Percentiles rank a stretch among this genome's conserved stretches.
Evolutionary conservation across 2,797 vertebrate genomes (phyloP).

Genomic region (Sebastes taczanowskii): DNA sequence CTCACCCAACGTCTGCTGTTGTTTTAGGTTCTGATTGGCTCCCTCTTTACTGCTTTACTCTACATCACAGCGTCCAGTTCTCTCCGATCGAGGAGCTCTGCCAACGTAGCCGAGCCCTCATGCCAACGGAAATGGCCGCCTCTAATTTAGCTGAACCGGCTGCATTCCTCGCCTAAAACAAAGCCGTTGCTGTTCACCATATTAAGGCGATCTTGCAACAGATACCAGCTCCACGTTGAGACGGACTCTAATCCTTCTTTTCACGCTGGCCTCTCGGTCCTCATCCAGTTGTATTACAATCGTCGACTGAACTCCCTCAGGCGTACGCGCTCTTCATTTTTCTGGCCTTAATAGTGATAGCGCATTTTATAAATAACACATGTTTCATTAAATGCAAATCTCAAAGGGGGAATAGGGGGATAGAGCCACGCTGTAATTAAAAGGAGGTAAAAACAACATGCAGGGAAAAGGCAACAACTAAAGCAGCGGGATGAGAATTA

Average conservation of each 20-base stretch:
- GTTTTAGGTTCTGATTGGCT: neutral
- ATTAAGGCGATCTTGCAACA: constrained; percentile 72
- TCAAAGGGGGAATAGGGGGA: constrained; percentile 24
- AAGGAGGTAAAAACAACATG: constrained; percentile 47
- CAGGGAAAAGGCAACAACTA: neutral
- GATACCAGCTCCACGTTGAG: constrained; percentile 64
- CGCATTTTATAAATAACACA: constrained; percentile 59
- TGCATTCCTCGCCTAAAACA: constrained; percentile 73
- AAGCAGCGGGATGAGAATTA: neutral
- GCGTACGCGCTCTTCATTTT: constrained; percentile 15
- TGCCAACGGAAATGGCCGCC: constrained; percentile 67
- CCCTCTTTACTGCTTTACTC: neutral
- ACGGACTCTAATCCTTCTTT: constrained; percentile 71
- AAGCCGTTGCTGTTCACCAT: constrained; percentile 73
- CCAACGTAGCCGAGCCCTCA: constrained; percentile 32
- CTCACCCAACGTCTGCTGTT: neutral
- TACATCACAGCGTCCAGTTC: constrained; percentile 10
- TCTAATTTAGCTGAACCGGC: constrained; percentile 62
- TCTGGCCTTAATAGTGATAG: constrained; percentile 36
- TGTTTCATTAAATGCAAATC: constrained; percentile 57
- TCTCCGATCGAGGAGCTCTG: constrained; percentile 25
- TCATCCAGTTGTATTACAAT: constrained; percentile 57
- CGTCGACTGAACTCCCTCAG: constrained; percentile 50
- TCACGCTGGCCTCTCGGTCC: constrained; percentile 60
- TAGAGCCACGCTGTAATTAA: constrained; percentile 41